Percentiles rank a stretch among this genome's conserved stretches.
phyloP scores from a whole-genome alignment of 2,113 vertebrate species.

The Nothobranchius furzeri region DNA sequence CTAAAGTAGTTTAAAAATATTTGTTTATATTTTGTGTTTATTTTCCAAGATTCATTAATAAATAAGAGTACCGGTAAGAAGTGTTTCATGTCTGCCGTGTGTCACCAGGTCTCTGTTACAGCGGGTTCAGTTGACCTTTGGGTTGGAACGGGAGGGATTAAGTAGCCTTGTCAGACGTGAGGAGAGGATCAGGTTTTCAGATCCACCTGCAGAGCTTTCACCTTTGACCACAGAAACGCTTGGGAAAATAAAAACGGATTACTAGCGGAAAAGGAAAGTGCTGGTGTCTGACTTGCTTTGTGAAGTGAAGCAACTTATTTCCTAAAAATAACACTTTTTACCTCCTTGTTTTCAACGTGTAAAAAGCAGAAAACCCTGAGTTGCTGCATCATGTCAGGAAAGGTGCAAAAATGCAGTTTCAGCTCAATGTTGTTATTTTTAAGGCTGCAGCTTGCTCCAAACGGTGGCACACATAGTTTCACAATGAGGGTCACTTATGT shows the following conservation, averaged over 20 bases:
- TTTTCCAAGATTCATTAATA: slow-evolving; percentile 64
- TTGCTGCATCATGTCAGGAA: slow-evolving; percentile 66
- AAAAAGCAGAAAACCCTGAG: slow-evolving; percentile 59
- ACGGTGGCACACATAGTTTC: slow-evolving; percentile 67
- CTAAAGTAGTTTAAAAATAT: too few relatives aligned
- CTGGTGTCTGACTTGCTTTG: background rate
- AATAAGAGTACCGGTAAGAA: slow-evolving; percentile 53
- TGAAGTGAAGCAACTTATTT: background rate
- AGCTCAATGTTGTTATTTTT: slow-evolving; percentile 73
- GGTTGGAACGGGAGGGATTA: slow-evolving; percentile 66
- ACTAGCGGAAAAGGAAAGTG: background rate
- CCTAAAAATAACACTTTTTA: slow-evolving; percentile 1
- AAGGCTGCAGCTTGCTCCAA: slow-evolving; percentile 51
- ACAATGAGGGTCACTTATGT: slow-evolving; percentile 73
- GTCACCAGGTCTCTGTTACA: slow-evolving; percentile 68
- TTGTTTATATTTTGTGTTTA: background rate
- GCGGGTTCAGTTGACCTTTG: slow-evolving; percentile 57
- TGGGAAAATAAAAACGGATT: slow-evolving; percentile 21
- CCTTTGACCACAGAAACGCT: slow-evolving; percentile 2
- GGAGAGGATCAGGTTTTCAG: slow-evolving; percentile 65
- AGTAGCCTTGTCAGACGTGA: slow-evolving; percentile 55
- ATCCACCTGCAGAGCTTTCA: slow-evolving; percentile 50
- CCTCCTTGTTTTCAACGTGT: slow-evolving; percentile 72
- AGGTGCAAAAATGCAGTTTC: slow-evolving; percentile 65
- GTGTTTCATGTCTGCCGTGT: slow-evolving; percentile 63